Conservation (phyloP, 2,888 invertebrate genomes). For the Clepsis dumicolana region DNA sequence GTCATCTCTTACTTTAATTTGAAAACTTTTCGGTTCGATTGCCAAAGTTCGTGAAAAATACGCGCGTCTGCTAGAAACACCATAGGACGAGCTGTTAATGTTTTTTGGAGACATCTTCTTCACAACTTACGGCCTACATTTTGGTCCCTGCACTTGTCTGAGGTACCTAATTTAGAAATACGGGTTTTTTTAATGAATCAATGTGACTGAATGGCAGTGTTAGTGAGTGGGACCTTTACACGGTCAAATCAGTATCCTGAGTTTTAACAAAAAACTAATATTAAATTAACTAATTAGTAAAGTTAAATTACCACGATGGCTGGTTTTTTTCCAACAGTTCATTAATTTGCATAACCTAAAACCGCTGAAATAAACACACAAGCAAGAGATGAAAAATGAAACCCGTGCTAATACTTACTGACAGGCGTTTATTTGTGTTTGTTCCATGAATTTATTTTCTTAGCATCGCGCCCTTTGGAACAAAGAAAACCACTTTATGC, state of each 20-base stretch:
- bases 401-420: conserved; percentile 3
- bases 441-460: conserved; percentile 27
- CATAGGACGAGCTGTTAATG: no score
- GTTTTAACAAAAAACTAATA: no score
- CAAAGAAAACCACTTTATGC: conserved; percentile 32
- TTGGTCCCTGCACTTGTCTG: no score
- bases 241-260: no score
- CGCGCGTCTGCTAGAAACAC: no score
- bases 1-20: conserved; percentile 60
- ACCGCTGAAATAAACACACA: not conserved
- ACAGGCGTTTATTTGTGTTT: conserved; percentile 19
- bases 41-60: conserved; percentile 60
- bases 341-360: not conserved
- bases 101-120: no score
- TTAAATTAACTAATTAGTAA: not conserved
- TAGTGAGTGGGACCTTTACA: no score
- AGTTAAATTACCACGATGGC: not conserved
- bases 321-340: not conserved
- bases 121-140: no score
- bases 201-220: no score
- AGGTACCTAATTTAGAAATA: no score
- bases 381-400: conserved; percentile 7
- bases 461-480: conserved; percentile 19
- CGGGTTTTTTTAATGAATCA: no score
- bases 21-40: conserved; percentile 67